Base-by-base conservation (phyloP, 2,888 invertebrate genomes). In the Ophion obscuratus region DNA sequence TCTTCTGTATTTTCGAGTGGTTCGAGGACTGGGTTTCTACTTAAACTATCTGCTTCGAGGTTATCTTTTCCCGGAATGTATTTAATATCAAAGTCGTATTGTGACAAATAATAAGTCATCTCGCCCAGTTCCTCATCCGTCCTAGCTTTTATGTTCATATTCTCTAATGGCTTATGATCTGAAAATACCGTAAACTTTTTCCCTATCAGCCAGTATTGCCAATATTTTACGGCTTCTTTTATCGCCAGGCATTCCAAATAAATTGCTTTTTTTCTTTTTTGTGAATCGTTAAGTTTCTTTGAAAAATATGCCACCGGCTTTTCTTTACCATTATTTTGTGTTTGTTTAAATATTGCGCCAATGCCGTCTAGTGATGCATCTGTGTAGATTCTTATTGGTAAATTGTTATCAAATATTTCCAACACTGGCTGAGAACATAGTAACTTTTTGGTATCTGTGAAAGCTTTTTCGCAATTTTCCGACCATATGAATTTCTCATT, bases 21-120 rank as follows among this genome's bases (percentile, higher is more conserved):
- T 81, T 87, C 86, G 62, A 87, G 73, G 11, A 88, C 88, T 20
- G 88, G 88, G 74, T 87, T 88, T 82, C 88, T 83, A 40, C 85
- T 81, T 67, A 83, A 44, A 20, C 76, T 70, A 67, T 87, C 85
- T 47, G 85, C 87, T 77, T 83, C 85, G 70, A 57, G 31, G 67
- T 67, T 67, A n/a, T 67, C 40, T 70, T 53, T 70, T 70, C 70
- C 53, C 53, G 70, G 70, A 53, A 53, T 83, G 24, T 88, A 87
- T 75, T 85, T 57, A 36, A 87, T 83, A n/a, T 85, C 47, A 59
- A 87, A 85, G 57, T 85, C 62, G 66, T 80, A 87, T 61, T 85
- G 84, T 17, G 87, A 82, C 36, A 87, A 59, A 61, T 85, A 85
- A 64, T 82, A 68, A 20, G 82, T 61, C 68, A 87, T 70, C 4